A percentile compares a stretch with the other conserved stretches of the same genome.
phyloP scores from a whole-genome alignment of 1,140 invertebrate species.

The Drosophila mojavensis region DNA sequence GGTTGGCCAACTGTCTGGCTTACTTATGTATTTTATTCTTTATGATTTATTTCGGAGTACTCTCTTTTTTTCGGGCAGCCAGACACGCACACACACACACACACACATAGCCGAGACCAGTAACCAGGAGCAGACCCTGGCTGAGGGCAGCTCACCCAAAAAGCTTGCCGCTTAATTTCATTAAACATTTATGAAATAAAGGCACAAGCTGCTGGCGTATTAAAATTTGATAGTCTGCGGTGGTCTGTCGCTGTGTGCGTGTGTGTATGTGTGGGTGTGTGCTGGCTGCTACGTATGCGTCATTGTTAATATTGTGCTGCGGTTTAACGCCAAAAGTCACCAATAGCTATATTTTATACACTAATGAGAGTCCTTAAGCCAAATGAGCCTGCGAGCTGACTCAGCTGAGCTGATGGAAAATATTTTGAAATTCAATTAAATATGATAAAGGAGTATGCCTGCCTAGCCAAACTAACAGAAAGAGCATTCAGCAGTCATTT shows the following conservation, averaged over 20 bases:
- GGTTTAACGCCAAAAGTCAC: constrained; percentile 77
- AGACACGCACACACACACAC: constrained; percentile 55
- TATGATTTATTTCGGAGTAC: constrained; percentile 75
- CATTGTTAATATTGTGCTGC: constrained; percentile 77
- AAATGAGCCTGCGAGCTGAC: neutral
- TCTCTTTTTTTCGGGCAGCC: constrained; percentile 49
- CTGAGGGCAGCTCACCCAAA: constrained; percentile 59
- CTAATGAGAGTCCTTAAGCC: neutral
- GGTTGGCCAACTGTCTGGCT: constrained; percentile 47
- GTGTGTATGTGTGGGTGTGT: constrained; percentile 30
- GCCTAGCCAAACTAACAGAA: no score
- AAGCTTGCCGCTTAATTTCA: constrained; percentile 82
- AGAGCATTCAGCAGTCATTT: no score
- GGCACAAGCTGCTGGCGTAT: constrained; percentile 75
- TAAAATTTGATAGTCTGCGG: constrained; percentile 81
- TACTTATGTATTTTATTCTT: constrained; percentile 75
- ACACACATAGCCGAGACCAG: constrained; percentile 34
- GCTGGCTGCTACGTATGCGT: constrained; percentile 52
- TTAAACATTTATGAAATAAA: constrained; percentile 82
- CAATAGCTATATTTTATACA: constrained; percentile 29
- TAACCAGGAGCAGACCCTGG: neutral
- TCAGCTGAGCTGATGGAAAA: neutral
- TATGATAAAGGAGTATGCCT: no score
- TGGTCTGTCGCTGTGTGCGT: constrained; percentile 20
- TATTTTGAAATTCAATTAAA: no score